Evolutionary conservation across 2,113 vertebrate species (phyloP), one percentile per base, ranked within the genome.

Genomic region (Diglossa brunneiventris): DNA sequence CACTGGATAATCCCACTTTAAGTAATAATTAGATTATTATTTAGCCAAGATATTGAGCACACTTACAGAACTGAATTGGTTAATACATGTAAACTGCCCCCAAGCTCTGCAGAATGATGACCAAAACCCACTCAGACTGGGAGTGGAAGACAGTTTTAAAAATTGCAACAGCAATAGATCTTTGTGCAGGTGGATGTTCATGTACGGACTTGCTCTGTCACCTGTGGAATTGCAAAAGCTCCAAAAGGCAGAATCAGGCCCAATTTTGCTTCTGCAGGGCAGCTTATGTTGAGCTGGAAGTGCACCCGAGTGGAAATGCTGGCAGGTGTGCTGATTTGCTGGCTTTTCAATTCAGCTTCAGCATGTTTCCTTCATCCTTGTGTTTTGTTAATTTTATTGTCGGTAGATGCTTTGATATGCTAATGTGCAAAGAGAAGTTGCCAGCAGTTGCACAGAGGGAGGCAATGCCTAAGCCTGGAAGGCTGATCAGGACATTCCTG

Each of bases 21-120:
- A 72, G 33, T 7, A 89, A 31, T 52, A 76, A 84, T 82, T 58
- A 82, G 14, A 39, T 94, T 89, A 83, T 92, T 90, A 86, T 75
- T 64, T 86, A 81, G 49, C 39, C 68, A 74, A 62, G 68, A 27
- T 46, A 35, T 19, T 70, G 39, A 23, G 28, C 23, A 47, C 33
- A 16, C 26, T 66, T 68, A 46, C 10, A 30, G 82, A 64, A 86
- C 63, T 44, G 46, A 78, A 61, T 35, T 49, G 53, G 23, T 64
- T 73, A 24, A 44, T 33, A 15, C 26, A 4, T n/a, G 55, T 23
- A 47, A 82, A 21, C 24, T 33, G 13, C 37, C 83, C 50, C 9
- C 6, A 27, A 22, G 66, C 77, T 91, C n/a, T 28, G 50, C 42
- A 18, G 13, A 1, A 12, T 84, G 44, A 5, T 17, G 35, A 52